Conservation (phyloP, 2,113 vertebrate genomes). For the Rhipidura dahli region DNA sequence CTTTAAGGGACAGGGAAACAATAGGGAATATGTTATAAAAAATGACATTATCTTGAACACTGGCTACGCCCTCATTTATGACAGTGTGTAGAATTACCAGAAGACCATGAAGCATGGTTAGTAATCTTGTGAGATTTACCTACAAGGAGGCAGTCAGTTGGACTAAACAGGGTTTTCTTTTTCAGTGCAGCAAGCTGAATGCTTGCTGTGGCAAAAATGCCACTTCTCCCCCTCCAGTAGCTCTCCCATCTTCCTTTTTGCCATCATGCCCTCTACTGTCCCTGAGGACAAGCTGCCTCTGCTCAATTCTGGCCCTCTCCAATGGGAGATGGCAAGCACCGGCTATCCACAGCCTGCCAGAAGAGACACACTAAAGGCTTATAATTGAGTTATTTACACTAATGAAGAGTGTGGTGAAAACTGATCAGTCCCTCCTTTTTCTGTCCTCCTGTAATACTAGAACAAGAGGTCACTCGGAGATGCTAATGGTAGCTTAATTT, state of each 20-base stretch:
- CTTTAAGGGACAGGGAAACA: slow-evolving; percentile 42
- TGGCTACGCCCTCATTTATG: slow-evolving; percentile 42
- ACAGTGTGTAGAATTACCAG: neutral
- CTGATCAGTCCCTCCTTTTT: slow-evolving; percentile 41
- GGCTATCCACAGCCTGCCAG: neutral
- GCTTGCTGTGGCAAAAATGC: neutral
- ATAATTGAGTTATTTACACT: slow-evolving; percentile 52
- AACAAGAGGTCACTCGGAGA: slow-evolving; percentile 62
- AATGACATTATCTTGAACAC: slow-evolving; percentile 27
- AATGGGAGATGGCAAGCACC: neutral
- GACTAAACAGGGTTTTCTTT: neutral
- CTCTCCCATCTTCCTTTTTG: neutral
- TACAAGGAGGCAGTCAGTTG: neutral
- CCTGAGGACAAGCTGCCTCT: neutral
- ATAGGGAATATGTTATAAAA: slow-evolving; percentile 48
- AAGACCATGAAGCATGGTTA: slow-evolving; percentile 1
- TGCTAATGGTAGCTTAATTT: slow-evolving; percentile 69
- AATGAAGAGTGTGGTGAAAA: slow-evolving; percentile 47
- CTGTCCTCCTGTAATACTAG: slow-evolving; percentile 40
- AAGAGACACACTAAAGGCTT: neutral
- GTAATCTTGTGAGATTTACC: slow-evolving; percentile 26
- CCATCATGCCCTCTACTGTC: neutral
- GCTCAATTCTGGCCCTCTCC: accelerated
- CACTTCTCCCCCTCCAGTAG: neutral
- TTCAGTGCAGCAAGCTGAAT: neutral